Evolutionary conservation across 2,113 vertebrate genomes (phyloP).

Genomic region (Zingel zingel): DNA sequence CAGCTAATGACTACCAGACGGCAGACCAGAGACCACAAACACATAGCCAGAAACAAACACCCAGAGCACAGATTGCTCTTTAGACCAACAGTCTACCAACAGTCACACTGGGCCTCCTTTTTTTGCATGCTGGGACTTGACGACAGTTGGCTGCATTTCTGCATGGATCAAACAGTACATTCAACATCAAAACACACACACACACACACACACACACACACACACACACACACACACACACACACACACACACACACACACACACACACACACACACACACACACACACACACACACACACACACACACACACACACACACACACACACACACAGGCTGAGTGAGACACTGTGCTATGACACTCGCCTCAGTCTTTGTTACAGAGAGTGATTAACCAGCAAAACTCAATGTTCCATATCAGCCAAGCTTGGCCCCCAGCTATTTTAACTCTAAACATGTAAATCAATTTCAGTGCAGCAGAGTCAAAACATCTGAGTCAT

Average conservation of each 20-base stretch:
- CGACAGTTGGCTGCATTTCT: slow-evolving; percentile 54
- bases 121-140: slow-evolving; percentile 69
- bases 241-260: neutral
- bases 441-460: slow-evolving; percentile 37
- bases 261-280: neutral
- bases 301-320: too few relatives aligned
- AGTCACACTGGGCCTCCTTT: slow-evolving; percentile 63
- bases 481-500: slow-evolving; percentile 60
- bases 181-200: slow-evolving; percentile 34
- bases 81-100: slow-evolving; percentile 78
- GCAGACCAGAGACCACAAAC: slow-evolving; percentile 31
- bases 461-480: slow-evolving; percentile 32
- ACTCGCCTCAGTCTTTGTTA: neutral
- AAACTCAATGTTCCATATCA: slow-evolving; percentile 11
- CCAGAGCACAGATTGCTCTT: slow-evolving; percentile 68
- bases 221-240: neutral
- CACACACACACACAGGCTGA: neutral
- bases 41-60: slow-evolving; percentile 23
- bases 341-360: neutral
- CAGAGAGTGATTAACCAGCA: slow-evolving; percentile 9
- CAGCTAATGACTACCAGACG: slow-evolving; percentile 73
- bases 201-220: too few relatives aligned
- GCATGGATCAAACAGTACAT: slow-evolving; percentile 45
- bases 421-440: neutral
- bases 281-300: neutral